Evolutionary conservation across 2,113 vertebrate genomes (phyloP), one percentile per base, ranked within the genome.

Genomic region (Euleptes europaea): DNA sequence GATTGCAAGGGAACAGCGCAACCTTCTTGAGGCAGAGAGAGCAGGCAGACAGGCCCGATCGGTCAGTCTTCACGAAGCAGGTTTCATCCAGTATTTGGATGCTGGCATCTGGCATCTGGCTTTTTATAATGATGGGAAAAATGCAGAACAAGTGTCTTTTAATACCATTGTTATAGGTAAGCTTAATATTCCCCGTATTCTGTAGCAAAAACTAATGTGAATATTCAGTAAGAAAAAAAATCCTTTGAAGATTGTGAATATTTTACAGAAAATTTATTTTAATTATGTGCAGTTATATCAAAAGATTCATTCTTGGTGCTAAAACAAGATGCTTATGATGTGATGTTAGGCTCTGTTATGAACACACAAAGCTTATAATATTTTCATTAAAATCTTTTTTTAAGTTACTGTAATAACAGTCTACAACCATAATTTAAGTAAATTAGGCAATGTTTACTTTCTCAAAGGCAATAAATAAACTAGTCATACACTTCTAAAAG

Each of bases 1-100:
- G 69, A 99, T 99, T n/a, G 97, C 98, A 0, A 96, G 97, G 93
- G 98, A 99, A 92, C 98, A 98, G 84, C 96, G 97, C 60, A 96
- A 96, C 86, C 92, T 95, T 84, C 94, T 95, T 0, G 98, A 98
- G 51, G 88, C 94, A 0, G 98, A 98, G 71, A 86, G 96, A 3
- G 95, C 96, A 0, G 92, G 94, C 17, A 95, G 97, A 19, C 94
- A 96, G 90, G 96, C 98, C 1, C 96, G 97, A 54, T 97, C 97
- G 2, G 92, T 99, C 93, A 97, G 96, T 26, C 94, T 99, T 60
- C 98, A 99, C 1, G 98, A 99, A 88, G 98, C 99, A 0, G 98
- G 98, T 66, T 99, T 99, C 88, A 99, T 99, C 93, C 99, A 99
- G 96, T 99, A 98, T 95, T 95, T 99, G 92, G 98, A 99, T 88